These are phyloP conservation scores for Volucella inflata DNA, from an alignment of 2,888 invertebrate genomes.

Conservation along the genomic window DNA sequence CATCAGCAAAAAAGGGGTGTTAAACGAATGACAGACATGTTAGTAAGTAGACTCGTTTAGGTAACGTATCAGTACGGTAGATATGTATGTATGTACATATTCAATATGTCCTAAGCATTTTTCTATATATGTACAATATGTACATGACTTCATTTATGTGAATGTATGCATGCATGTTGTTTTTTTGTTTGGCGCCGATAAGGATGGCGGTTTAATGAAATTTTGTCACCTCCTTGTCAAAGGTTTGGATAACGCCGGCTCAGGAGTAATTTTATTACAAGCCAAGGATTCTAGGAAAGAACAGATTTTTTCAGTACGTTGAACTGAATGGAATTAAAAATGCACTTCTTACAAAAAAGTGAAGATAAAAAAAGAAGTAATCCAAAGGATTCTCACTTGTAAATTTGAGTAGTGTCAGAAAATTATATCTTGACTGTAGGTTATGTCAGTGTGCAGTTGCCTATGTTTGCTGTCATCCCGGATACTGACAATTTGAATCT, in stretches of 20 bases:
- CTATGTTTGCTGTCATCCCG: constrained; percentile 62
- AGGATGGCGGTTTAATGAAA: constrained; percentile 55
- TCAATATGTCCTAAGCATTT: no score
- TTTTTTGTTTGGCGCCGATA: constrained; percentile 6
- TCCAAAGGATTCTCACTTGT: background rate
- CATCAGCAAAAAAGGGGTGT: background rate
- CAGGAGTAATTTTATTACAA: constrained; percentile 15
- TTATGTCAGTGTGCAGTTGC: constrained; percentile 31
- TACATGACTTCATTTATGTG: no score
- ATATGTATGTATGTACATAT: constrained; percentile 38
- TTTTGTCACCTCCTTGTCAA: constrained; percentile 41
- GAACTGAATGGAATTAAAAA: constrained; percentile 59
- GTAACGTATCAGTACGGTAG: background rate
- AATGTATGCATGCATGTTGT: no score
- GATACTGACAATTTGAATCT: constrained; percentile 39
- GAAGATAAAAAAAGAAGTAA: background rate
- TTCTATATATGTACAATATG: no score
- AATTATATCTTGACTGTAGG: constrained; percentile 30
- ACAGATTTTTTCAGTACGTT: constrained; percentile 18
- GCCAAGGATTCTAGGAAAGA: background rate
- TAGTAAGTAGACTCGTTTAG: background rate
- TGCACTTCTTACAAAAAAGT: constrained; percentile 27
- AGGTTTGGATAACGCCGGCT: background rate
- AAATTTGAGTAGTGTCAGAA: constrained; percentile 1
- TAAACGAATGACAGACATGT: background rate